Percentiles rank a stretch among this genome's conserved stretches.
phyloP scores from a whole-genome alignment of 2,888 invertebrate species.

The Pyralis farinalis region DNA sequence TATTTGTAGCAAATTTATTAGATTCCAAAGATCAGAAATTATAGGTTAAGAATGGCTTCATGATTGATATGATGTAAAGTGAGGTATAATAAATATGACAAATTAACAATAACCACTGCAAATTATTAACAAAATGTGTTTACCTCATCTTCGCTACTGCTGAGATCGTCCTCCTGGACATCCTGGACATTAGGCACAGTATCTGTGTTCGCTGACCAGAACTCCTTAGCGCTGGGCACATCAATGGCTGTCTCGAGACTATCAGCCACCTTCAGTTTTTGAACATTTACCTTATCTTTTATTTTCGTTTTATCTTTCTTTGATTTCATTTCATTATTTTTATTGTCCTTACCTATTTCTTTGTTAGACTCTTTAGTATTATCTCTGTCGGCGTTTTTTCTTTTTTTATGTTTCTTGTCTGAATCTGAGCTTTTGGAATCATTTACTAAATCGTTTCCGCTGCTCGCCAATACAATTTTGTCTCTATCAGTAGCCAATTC shows the following conservation, averaged over 20 bases:
- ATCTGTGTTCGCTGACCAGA: slow-evolving; percentile 44
- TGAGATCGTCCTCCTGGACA: slow-evolving; percentile 39
- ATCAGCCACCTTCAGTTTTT: slow-evolving; percentile 32
- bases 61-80: too few relatives aligned
- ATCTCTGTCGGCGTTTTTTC: slow-evolving; percentile 16
- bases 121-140: slow-evolving; percentile 13
- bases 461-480: too few relatives aligned
- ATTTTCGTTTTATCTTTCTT: slow-evolving; percentile 18
- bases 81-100: too few relatives aligned
- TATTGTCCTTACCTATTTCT: slow-evolving; percentile 18
- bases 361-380: slow-evolving; percentile 18
- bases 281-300: slow-evolving; percentile 12
- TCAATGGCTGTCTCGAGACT: slow-evolving; percentile 49
- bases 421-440: slow-evolving; percentile 20
- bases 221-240: slow-evolving; percentile 62
- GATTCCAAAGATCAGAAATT: too few relatives aligned
- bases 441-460: slow-evolving; percentile 10
- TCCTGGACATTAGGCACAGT: slow-evolving; percentile 19
- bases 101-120: too few relatives aligned
- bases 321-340: slow-evolving; percentile 1
- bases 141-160: slow-evolving; percentile 71
- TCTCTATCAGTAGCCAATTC: too few relatives aligned
- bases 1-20: too few relatives aligned
- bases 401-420: slow-evolving; percentile 24
- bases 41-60: too few relatives aligned